Conservation (phyloP, 2,797 vertebrate genomes). For the Petrocephalus sullivani region DNA sequence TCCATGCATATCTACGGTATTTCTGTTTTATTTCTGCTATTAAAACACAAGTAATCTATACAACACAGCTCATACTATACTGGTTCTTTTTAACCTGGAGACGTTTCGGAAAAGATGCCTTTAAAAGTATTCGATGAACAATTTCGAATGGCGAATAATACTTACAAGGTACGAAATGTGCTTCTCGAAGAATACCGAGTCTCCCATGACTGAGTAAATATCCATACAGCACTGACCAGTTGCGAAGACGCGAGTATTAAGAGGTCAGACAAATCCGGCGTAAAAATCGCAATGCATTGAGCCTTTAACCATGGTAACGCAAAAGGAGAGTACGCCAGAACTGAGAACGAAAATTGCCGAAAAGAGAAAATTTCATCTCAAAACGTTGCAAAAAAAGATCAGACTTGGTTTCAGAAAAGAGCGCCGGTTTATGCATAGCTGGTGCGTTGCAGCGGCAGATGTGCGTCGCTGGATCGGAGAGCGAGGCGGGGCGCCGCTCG, state of each 20-base stretch:
- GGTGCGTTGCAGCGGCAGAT: not conserved
- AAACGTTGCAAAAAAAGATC: not conserved
- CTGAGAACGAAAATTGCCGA: not conserved
- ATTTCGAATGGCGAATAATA: conserved; percentile 24
- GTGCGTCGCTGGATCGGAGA: conserved; percentile 5
- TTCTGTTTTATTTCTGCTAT: not conserved
- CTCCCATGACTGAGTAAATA: conserved; percentile 42
- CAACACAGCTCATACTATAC: not conserved
- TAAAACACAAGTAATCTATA: not conserved
- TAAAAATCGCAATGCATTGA: not conserved
- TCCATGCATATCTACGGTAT: not conserved
- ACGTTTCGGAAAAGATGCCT: not conserved
- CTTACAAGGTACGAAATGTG: conserved; percentile 47
- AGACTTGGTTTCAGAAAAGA: not conserved
- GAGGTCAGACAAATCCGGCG: not conserved
- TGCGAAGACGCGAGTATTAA: conserved; percentile 21
- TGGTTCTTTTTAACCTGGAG: not conserved
- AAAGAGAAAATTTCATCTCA: not conserved
- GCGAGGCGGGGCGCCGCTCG: conserved; percentile 26
- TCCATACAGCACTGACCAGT: conserved; percentile 50
- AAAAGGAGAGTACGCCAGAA: not conserved
- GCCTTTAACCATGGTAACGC: not conserved
- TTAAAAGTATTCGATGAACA: not conserved
- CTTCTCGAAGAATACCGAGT: conserved; percentile 63
- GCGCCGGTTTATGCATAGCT: not conserved